phyloP scores from a whole-genome alignment of 2,888 invertebrate species.

The Camponotus fellah region DNA sequence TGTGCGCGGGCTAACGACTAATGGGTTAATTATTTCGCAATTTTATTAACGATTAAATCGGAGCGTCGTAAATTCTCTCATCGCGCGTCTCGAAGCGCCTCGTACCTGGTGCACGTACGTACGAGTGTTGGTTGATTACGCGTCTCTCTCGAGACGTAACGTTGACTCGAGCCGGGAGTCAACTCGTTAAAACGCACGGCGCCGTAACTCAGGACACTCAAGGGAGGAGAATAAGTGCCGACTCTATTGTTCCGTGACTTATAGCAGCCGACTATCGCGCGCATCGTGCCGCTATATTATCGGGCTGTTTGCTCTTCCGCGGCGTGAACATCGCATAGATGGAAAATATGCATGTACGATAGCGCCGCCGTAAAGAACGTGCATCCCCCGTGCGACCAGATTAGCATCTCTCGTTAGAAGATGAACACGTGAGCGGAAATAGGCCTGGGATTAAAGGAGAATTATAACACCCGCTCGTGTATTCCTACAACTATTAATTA shows the following conservation, averaged over 20 bases:
- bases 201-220: slow-evolving; percentile 58
- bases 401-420: slow-evolving; percentile 49
- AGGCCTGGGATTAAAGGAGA: slow-evolving; percentile 22
- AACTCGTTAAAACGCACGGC: slow-evolving; percentile 64
- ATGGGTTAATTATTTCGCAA: slow-evolving; percentile 42
- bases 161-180: slow-evolving; percentile 41
- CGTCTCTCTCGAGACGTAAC: slow-evolving; percentile 38
- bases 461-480: slow-evolving; percentile 23
- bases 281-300: slow-evolving; percentile 64
- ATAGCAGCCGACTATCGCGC: slow-evolving; percentile 51
- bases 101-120: background rate
- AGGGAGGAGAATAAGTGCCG: slow-evolving; percentile 50
- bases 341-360: slow-evolving; percentile 40
- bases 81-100: background rate
- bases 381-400: slow-evolving; percentile 23
- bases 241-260: slow-evolving; percentile 70
- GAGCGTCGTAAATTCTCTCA: slow-evolving; percentile 54
- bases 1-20: slow-evolving; percentile 34
- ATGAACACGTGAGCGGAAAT: slow-evolving; percentile 36
- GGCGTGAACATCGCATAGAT: slow-evolving; percentile 47
- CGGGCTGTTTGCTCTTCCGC: slow-evolving; percentile 60
- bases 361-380: slow-evolving; percentile 56
- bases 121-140: slow-evolving; percentile 64
- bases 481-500: background rate
- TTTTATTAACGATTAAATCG: slow-evolving; percentile 29